phyloP scores from a whole-genome alignment of 2,888 invertebrate species.

The Baccha elongata region DNA sequence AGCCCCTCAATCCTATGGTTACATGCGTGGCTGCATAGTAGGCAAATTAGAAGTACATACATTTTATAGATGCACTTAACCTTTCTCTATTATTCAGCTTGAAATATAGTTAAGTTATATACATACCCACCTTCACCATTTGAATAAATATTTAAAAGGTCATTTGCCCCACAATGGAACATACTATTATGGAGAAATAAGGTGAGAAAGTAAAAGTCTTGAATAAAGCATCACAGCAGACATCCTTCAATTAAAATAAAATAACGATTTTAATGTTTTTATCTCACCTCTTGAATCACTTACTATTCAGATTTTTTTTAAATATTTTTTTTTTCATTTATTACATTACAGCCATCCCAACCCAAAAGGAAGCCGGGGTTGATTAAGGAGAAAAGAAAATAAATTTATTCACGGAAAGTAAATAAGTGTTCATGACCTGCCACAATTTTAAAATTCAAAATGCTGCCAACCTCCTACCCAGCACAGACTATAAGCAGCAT shows the following conservation, averaged over 20 bases:
- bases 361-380: slow-evolving; percentile 6
- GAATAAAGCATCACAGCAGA: slow-evolving; percentile 42
- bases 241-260: slow-evolving; percentile 65
- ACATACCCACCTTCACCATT: no score
- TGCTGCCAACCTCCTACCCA: slow-evolving; percentile 30
- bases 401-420: slow-evolving; percentile 73
- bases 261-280: slow-evolving; percentile 56
- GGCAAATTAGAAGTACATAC: no score
- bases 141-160: neutral
- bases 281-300: slow-evolving; percentile 53
- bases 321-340: slow-evolving; percentile 25
- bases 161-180: neutral
- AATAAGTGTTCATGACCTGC: slow-evolving; percentile 73
- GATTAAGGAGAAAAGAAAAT: slow-evolving; percentile 63
- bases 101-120: no score
- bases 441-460: slow-evolving; percentile 73
- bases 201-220: slow-evolving; percentile 42
- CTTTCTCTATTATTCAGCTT: no score
- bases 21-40: no score
- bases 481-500: slow-evolving; percentile 2
- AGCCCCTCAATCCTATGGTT: no score
- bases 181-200: no score
- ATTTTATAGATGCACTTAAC: no score
- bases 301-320: slow-evolving; percentile 46
- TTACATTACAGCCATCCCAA: slow-evolving; percentile 30